These are phyloP conservation scores for Tichodroma muraria DNA, from an alignment of 2,113 vertebrate genomes.

Conservation along the genomic window DNA sequence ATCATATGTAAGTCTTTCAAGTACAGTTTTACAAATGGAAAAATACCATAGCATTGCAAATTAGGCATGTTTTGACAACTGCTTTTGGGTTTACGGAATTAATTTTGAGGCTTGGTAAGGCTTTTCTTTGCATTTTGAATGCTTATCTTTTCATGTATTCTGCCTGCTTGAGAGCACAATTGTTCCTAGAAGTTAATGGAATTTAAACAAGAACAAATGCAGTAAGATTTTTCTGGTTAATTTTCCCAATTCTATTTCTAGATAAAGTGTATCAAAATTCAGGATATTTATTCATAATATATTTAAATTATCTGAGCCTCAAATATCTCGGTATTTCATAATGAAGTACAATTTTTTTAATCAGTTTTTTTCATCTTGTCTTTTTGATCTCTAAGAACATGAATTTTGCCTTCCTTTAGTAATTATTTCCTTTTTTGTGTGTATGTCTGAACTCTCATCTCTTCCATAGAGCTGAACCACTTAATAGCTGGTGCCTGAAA, in stretches of 20 bases:
- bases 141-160: neutral
- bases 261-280: neutral
- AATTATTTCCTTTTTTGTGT: neutral
- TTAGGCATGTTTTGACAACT: neutral
- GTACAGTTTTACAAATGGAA: neutral
- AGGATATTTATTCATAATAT: neutral
- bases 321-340: neutral
- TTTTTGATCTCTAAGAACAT: neutral
- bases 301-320: neutral
- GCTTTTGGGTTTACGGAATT: neutral
- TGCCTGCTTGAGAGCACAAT: neutral
- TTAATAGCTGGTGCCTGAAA: neutral
- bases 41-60: neutral
- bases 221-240: neutral
- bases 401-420: neutral
- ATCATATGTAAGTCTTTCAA: neutral
- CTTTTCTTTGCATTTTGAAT: neutral
- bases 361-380: neutral
- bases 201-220: neutral
- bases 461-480: neutral
- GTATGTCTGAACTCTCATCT: neutral
- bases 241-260: neutral
- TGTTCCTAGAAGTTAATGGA: neutral
- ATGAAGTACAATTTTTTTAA: neutral
- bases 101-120: neutral